phyloP scores from a whole-genome alignment of 2,113 vertebrate species.

The Emydura subglobosa region DNA sequence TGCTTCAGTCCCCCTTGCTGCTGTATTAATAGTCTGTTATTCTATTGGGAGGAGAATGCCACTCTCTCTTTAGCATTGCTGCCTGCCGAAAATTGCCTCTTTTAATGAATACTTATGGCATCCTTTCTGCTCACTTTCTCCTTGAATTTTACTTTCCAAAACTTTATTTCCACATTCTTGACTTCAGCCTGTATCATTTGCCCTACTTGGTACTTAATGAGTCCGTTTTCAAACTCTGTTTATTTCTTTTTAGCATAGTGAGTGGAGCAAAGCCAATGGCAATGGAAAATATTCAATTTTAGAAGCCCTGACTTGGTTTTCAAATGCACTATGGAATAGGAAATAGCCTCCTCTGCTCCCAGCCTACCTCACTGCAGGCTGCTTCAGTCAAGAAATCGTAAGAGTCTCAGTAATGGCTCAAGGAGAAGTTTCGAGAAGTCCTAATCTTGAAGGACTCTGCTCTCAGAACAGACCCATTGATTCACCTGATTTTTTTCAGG shows the following conservation, averaged over 20 bases:
- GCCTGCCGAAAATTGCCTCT: neutral
- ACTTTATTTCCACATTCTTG: neutral
- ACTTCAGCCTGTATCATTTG: neutral
- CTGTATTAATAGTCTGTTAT: neutral
- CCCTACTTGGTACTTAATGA: neutral
- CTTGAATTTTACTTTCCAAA: neutral
- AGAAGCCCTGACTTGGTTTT: neutral
- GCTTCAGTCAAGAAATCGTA: neutral
- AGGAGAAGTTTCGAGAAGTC: neutral
- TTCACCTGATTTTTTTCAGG: neutral
- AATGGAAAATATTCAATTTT: neutral
- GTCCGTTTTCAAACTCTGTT: neutral
- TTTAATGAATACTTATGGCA: neutral
- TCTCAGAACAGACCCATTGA: neutral
- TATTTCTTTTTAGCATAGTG: neutral
- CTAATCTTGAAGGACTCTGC: neutral
- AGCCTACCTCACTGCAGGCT: neutral
- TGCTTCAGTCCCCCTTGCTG: neutral
- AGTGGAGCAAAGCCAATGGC: too few relatives aligned
- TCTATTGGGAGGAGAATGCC: neutral
- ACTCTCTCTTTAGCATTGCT: neutral
- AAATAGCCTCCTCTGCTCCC: neutral
- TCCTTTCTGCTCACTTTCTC: neutral
- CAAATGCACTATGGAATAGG: neutral
- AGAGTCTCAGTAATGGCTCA: neutral